Conservation (phyloP, 1,140 invertebrate genomes). For the Trichomalopsis sarcophagae region DNA sequence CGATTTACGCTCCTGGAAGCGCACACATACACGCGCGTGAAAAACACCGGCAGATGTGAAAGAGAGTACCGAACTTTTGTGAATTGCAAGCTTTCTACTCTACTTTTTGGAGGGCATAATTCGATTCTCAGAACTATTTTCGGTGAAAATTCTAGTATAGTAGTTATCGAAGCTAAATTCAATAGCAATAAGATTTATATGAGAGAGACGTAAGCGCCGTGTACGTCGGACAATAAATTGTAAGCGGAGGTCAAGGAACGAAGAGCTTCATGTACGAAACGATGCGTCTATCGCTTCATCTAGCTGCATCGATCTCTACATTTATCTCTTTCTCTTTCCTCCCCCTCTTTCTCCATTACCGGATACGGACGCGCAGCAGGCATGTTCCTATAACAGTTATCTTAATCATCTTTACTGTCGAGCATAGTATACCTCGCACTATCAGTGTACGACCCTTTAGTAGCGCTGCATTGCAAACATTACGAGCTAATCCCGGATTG, state of each 20-base stretch:
- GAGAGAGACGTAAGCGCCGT: neutral
- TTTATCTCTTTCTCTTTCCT: slow-evolving; percentile 19
- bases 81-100: neutral
- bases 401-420: slow-evolving; percentile 43
- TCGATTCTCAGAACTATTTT: too few species aligned
- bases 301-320: slow-evolving; percentile 41
- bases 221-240: slow-evolving; percentile 16
- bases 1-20: neutral
- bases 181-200: too few species aligned
- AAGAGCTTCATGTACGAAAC: slow-evolving; percentile 35
- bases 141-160: too few species aligned
- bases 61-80: neutral
- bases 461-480: slow-evolving; percentile 35
- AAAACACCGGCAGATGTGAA: neutral
- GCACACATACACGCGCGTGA: neutral
- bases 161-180: too few species aligned
- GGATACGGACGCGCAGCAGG: slow-evolving; percentile 11
- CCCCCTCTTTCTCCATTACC: slow-evolving; percentile 26
- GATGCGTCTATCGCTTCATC: slow-evolving; percentile 45
- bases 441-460: slow-evolving; percentile 2
- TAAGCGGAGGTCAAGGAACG: slow-evolving; percentile 37
- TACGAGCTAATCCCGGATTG: neutral
- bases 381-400: slow-evolving; percentile 26
- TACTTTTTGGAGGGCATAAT: too few species aligned
- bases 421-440: slow-evolving; percentile 1